Base-by-base conservation (phyloP, 2,113 vertebrate genomes). In the Smithornis capensis region DNA sequence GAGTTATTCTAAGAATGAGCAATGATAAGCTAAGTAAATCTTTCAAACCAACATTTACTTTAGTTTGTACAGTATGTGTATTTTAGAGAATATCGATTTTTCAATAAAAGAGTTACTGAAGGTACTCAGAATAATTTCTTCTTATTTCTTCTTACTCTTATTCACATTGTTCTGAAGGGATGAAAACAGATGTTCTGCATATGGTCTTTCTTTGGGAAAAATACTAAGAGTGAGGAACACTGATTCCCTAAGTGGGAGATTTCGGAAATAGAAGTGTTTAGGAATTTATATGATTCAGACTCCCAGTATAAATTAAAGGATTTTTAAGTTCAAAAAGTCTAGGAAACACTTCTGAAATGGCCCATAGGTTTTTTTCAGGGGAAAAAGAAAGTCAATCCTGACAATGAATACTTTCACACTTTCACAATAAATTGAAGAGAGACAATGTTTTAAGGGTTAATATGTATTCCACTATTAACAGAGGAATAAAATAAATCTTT, bases 301-400 rank as follows among this genome's bases (percentile, higher is more conserved):
- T 77, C 42, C n/a, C 14, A 69, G 45, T 84, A 53, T 85, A 83
- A 83, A 84, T 85, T 68, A 53, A 85, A 64, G 37, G 9, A 85
- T 65, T 95, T 94, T 95, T 62, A 62, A 91, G 87, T 87, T 92
- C 62, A 84, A 68, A 53, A 22, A 56, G 37, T 83, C 40, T 83
- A 62, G 14, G 49, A 22, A 92, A 85, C 21, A 45, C 23, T 94
- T 89, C 40, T 85, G 37, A 95, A 95, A 85, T 5, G 14, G 57
- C 3, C 40, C 23, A 16, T 38, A 82, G 21, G 2, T 49, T 92
- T 53, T 70, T 92, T 65, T 9, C 52, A 56, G 14, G 13, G 75
- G 65, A 75, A 84, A 91, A 59, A 63, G 67, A 21, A 29, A 45
- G 21, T 60, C 47, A 33, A 9, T 18, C 8, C 35, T 82, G 67